A percentile compares a stretch with the other conserved stretches of the same genome.
phyloP scores from a whole-genome alignment of 2,797 vertebrate genomes.

The Neopelma chrysocephalum region DNA sequence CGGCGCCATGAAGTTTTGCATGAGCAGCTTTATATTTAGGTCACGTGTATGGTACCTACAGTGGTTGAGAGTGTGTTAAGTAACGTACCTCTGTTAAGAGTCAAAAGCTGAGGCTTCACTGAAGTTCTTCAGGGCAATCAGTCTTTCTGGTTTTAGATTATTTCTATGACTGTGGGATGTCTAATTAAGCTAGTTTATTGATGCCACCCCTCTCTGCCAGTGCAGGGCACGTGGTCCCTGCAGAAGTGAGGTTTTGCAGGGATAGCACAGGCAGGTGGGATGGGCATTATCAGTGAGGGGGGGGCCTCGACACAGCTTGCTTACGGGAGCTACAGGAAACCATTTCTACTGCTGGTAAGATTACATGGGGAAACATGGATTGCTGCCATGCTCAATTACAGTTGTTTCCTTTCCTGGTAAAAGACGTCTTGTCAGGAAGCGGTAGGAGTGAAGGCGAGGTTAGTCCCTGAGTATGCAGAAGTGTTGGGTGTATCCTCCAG shows the following conservation, averaged over 20 bases:
- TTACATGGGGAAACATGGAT: neutral
- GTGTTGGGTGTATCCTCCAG: neutral
- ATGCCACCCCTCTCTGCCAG: neutral
- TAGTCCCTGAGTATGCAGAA: neutral
- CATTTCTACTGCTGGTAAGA: neutral
- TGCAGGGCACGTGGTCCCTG: fast-evolving
- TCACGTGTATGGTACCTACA: neutral
- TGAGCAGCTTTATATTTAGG: neutral
- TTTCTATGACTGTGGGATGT: neutral
- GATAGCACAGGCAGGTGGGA: fast-evolving
- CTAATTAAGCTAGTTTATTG: neutral
- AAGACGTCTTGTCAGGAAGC: neutral
- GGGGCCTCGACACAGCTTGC: neutral
- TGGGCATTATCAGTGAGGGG: fast-evolving
- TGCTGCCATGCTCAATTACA: neutral
- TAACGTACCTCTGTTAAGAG: neutral
- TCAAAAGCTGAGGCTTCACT: neutral
- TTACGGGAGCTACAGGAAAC: neutral
- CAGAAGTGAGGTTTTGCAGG: neutral
- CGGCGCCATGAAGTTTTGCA: neutral
- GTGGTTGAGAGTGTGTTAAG: neutral
- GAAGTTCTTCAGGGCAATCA: neutral
- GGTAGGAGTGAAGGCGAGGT: neutral
- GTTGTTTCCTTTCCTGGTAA: constrained; percentile 44
- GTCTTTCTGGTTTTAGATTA: neutral